These are phyloP conservation scores for Acarapis woodi DNA, from an alignment of 1,140 invertebrate genomes.

Conservation along the genomic window DNA sequence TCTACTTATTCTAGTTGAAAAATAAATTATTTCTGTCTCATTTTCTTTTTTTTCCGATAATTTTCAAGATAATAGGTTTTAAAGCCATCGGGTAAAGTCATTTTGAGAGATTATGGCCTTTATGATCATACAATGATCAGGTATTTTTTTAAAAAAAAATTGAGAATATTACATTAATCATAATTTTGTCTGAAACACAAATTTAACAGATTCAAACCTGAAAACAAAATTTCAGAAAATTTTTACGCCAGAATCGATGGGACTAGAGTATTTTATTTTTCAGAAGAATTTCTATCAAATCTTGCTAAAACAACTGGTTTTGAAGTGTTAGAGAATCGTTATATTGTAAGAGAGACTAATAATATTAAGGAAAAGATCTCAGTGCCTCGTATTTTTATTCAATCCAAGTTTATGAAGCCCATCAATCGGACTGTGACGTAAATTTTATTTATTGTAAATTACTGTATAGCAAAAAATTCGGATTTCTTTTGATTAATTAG, in stretches of 20 bases:
- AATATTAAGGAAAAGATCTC: constrained; percentile 3
- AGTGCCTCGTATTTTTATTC: constrained; percentile 3
- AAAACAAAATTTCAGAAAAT: constrained; percentile 72
- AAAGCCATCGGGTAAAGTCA: constrained; percentile 44
- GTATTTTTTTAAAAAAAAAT: too few species aligned
- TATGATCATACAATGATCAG: constrained; percentile 84
- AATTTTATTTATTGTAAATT: too few species aligned
- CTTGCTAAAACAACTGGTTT: not conserved
- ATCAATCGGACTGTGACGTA: too few species aligned
- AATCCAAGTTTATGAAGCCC: constrained; percentile 3
- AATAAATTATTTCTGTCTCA: constrained; percentile 9
- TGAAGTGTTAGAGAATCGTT: not conserved
- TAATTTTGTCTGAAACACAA: too few species aligned
- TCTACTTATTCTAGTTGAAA: too few species aligned
- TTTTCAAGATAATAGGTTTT: constrained; percentile 22
- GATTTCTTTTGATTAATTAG: too few species aligned
- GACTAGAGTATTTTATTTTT: constrained; percentile 25
- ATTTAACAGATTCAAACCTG: constrained; percentile 66
- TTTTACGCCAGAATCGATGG: constrained; percentile 92
- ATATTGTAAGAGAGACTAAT: not conserved
- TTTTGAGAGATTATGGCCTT: constrained; percentile 89
- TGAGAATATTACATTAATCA: too few species aligned
- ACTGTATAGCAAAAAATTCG: too few species aligned
- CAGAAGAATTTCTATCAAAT: constrained; percentile 6
- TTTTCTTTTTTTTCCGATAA: not conserved